phyloP scores from a whole-genome alignment of 2,797 vertebrate species.

The Numenius phaeopus region DNA sequence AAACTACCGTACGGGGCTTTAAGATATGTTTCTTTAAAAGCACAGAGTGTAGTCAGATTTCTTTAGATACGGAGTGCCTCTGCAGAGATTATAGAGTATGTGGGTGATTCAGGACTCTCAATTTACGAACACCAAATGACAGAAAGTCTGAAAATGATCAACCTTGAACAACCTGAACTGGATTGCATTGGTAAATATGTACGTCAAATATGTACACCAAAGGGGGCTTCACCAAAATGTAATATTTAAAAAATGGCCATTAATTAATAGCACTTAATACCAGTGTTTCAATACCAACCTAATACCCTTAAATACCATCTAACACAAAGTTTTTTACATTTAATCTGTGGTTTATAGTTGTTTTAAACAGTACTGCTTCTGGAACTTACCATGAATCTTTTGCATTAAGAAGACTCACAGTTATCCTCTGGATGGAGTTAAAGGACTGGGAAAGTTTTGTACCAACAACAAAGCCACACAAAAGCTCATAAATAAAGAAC shows the following conservation, averaged over 20 bases:
- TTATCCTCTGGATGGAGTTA: not conserved
- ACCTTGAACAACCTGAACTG: not conserved
- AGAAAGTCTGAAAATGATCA: not conserved
- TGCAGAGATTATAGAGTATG: not conserved
- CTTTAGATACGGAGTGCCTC: not conserved
- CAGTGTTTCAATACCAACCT: not conserved
- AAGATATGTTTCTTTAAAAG: not conserved
- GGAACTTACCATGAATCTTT: not conserved
- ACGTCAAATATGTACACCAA: not conserved
- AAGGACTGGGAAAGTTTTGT: not conserved
- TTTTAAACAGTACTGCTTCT: not conserved
- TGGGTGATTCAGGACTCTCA: not conserved
- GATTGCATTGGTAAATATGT: not conserved
- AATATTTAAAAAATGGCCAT: not conserved
- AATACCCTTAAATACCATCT: not conserved
- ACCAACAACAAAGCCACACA: constrained; percentile 4
- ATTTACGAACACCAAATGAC: not conserved
- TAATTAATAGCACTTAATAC: not conserved
- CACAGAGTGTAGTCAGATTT: not conserved
- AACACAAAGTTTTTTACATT: not conserved
- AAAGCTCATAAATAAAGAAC: constrained; percentile 20
- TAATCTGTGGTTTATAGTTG: not conserved
- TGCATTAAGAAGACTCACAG: not conserved
- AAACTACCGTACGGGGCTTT: not conserved
- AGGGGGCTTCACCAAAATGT: not conserved